A percentile compares a stretch with the other conserved stretches of the same genome.
Conservation (phyloP, 2,113 vertebrate genomes). For the Seriola quinqueradiata region DNA sequence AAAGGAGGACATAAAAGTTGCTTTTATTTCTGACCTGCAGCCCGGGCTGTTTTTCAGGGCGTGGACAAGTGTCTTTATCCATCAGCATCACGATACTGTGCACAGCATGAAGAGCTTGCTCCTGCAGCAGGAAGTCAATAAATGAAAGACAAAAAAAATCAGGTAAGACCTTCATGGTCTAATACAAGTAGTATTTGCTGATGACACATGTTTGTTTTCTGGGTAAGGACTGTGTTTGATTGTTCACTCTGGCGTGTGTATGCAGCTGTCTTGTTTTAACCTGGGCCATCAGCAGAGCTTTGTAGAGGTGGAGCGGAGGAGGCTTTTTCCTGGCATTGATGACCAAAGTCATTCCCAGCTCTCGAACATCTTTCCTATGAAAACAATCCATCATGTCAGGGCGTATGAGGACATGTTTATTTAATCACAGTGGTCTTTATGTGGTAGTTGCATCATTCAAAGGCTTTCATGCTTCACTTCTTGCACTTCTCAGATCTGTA, state of each 20-base stretch:
- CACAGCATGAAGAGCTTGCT: conserved; percentile 85
- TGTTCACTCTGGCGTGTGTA: conserved; percentile 8
- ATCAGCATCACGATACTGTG: conserved; percentile 86
- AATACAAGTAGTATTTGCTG: neutral
- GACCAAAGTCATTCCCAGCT: conserved; percentile 86
- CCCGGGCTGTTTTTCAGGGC: conserved; percentile 85
- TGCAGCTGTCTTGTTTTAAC: conserved; percentile 75
- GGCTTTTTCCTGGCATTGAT: conserved; percentile 89
- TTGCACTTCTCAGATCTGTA: conserved; percentile 15
- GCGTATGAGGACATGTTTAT: conserved; percentile 1
- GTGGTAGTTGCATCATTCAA: neutral
- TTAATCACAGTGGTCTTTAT: neutral
- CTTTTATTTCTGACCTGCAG: conserved; percentile 85
- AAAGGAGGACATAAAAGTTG: neutral
- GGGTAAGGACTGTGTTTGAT: neutral
- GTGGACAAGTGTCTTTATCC: conserved; percentile 86
- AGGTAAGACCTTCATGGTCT: neutral
- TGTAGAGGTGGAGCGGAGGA: conserved; percentile 80
- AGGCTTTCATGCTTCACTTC: neutral
- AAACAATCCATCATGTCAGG: conserved; percentile 31
- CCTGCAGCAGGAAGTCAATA: conserved; percentile 63
- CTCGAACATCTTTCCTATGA: conserved; percentile 83
- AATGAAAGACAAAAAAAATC: neutral
- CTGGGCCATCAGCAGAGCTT: conserved; percentile 89
- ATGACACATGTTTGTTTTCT: neutral